A percentile compares a stretch with the other conserved stretches of the same genome.
Conservation (phyloP, 2,113 vertebrate species). For the Chlorocebus sabaeus region DNA sequence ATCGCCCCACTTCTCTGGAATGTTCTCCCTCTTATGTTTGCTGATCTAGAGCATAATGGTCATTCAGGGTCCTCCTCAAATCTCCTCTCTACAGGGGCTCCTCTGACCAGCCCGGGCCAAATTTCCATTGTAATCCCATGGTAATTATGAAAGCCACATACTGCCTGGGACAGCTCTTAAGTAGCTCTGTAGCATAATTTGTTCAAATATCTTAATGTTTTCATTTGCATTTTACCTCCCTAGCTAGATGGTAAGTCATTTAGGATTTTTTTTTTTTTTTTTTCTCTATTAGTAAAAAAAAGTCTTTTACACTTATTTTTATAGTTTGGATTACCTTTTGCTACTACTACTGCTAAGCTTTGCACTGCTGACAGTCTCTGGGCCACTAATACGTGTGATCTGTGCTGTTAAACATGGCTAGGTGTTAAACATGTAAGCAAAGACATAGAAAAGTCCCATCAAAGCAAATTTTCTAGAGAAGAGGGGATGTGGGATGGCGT, state of each 20-base stretch:
- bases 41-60: not conserved
- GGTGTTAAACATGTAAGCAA: not conserved
- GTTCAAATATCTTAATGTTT: not conserved
- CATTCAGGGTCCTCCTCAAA: not conserved
- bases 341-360: not conserved
- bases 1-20: not conserved
- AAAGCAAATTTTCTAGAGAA: not conserved
- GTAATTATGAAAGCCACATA: not conserved
- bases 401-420: not conserved
- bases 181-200: not conserved
- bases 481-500: not conserved
- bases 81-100: not conserved
- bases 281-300: not conserved
- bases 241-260: not conserved
- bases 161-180: not conserved
- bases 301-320: not conserved
- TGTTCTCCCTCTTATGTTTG: not conserved
- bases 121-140: not conserved
- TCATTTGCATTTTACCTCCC: not conserved
- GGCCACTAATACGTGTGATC: not conserved
- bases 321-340: not conserved
- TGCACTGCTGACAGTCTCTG: not conserved
- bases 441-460: not conserved
- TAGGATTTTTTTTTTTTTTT: not conserved
- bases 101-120: not conserved